Conservation (phyloP, 2,888 invertebrate genomes). For the Nasonovia ribisnigri region DNA sequence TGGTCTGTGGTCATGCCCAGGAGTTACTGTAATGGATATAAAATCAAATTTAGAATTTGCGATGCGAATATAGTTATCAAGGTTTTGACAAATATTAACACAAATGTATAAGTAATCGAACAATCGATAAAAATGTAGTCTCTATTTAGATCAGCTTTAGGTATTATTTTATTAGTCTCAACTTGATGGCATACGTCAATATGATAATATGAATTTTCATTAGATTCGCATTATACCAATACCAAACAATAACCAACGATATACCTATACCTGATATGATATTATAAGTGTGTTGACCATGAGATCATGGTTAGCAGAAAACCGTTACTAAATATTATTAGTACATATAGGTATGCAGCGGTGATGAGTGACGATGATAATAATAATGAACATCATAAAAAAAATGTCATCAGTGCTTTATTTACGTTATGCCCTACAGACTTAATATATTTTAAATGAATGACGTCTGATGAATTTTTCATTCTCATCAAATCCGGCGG, state of each 20-base stretch:
- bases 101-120: no score
- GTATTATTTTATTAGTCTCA: no score
- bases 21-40: no score
- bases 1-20: no score
- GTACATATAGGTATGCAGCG: not conserved
- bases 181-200: no score
- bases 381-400: not conserved
- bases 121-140: no score
- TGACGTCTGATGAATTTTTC: not conserved
- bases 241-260: not conserved
- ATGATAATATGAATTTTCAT: not conserved
- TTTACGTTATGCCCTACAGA: not conserved
- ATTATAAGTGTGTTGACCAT: not conserved
- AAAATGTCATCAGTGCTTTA: not conserved
- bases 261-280: not conserved
- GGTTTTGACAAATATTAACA: no score
- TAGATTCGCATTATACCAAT: not conserved
- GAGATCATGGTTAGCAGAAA: not conserved
- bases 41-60: no score
- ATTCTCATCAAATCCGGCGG: not conserved
- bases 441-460: not conserved
- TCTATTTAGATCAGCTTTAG: no score
- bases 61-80: no score
- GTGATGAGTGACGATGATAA: not conserved
- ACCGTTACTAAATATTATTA: not conserved